phyloP scores from a whole-genome alignment of 2,888 invertebrate species.

The Copidosoma aretas region DNA sequence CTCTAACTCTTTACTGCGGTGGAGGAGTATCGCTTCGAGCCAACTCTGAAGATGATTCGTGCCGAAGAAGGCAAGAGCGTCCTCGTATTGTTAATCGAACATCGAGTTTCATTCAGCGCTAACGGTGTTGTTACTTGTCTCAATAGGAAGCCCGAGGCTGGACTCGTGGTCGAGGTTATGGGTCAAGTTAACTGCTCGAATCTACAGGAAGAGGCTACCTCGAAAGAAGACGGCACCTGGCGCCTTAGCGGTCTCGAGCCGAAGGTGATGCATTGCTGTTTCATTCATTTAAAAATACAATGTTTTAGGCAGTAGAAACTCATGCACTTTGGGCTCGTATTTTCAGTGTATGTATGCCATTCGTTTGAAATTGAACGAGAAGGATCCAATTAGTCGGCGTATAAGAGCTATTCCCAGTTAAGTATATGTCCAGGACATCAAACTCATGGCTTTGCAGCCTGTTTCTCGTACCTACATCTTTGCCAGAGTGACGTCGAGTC shows the following conservation, averaged over 20 bases:
- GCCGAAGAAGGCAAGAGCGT: slow-evolving; percentile 75
- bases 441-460: slow-evolving; percentile 78
- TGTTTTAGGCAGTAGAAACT: slow-evolving; percentile 7
- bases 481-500: slow-evolving; percentile 73
- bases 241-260: slow-evolving; percentile 89
- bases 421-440: slow-evolving; percentile 65
- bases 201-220: slow-evolving; percentile 82
- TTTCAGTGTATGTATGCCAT: slow-evolving; percentile 65
- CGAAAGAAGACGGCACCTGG: slow-evolving; percentile 81
- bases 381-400: slow-evolving; percentile 65
- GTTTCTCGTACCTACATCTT: slow-evolving; percentile 78
- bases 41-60: slow-evolving; percentile 83
- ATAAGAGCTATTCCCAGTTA: slow-evolving; percentile 67
- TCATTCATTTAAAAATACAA: slow-evolving; percentile 1
- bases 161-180: slow-evolving; percentile 77
- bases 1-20: slow-evolving; percentile 85
- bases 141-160: slow-evolving; percentile 81
- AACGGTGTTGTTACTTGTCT: slow-evolving; percentile 83
- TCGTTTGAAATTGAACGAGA: slow-evolving; percentile 63
- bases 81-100: slow-evolving; percentile 70
- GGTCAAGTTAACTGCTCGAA: slow-evolving; percentile 71
- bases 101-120: slow-evolving; percentile 88
- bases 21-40: slow-evolving; percentile 95
- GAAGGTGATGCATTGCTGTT: slow-evolving; percentile 51
- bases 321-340: neutral